Conservation (phyloP, 2,113 vertebrate genomes). For the Ochotona princeps region DNA sequence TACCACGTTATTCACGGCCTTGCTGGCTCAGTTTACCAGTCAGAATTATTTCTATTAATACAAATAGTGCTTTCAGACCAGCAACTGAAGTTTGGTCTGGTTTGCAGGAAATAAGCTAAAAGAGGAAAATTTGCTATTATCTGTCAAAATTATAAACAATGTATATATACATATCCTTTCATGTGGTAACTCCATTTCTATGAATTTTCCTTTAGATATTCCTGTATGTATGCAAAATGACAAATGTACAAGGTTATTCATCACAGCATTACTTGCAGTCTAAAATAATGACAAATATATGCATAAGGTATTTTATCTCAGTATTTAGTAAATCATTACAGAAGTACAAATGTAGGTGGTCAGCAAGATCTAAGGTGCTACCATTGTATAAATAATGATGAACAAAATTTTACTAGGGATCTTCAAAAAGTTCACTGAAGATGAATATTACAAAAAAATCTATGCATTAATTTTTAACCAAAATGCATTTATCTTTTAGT, state of each 20-base stretch:
- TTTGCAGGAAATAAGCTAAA: background rate
- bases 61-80: background rate
- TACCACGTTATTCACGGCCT: background rate
- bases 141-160: conserved; percentile 34
- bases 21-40: background rate
- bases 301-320: background rate
- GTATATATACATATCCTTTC: background rate
- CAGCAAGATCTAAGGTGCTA: background rate
- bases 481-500: too few species aligned
- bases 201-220: conserved; percentile 17
- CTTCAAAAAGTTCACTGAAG: too few species aligned
- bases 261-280: background rate
- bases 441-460: too few species aligned
- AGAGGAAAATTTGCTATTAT: background rate
- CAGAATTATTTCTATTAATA: background rate
- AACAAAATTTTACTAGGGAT: background rate
- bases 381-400: background rate
- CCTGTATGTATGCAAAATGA: background rate
- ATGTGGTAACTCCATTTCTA: conserved; percentile 13
- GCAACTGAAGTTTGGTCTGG: background rate
- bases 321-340: background rate
- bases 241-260: conserved; percentile 30
- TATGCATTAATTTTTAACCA: too few species aligned
- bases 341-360: background rate
- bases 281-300: conserved; percentile 36